Conservation (phyloP, 2,113 vertebrate genomes). For the Dromas ardeola region DNA sequence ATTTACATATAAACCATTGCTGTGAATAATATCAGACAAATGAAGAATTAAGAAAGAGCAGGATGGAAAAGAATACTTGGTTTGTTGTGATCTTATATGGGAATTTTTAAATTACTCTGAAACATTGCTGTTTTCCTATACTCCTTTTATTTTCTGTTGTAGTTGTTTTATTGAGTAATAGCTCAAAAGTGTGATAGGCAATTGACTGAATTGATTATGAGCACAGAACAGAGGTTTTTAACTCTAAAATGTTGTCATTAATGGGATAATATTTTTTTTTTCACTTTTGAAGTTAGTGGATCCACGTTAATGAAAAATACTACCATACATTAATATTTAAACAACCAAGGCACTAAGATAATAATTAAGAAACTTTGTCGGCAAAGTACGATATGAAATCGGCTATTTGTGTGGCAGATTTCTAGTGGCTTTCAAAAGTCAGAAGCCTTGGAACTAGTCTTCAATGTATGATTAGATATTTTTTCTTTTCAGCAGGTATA, state of each 20-base stretch:
- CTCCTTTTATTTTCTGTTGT: background rate
- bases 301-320: background rate
- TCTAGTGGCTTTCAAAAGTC: background rate
- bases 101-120: slow-evolving; percentile 51
- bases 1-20: slow-evolving; percentile 55
- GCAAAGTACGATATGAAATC: background rate
- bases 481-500: background rate
- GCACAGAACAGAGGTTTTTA: background rate
- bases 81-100: slow-evolving; percentile 10
- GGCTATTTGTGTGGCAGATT: background rate
- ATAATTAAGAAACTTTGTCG: background rate
- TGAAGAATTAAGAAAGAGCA: slow-evolving; percentile 31
- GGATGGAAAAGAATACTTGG: background rate
- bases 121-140: background rate
- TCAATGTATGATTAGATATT: background rate
- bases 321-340: background rate
- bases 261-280: background rate
- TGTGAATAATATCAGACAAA: slow-evolving; percentile 1
- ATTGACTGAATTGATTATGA: slow-evolving; percentile 5
- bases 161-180: background rate
- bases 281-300: background rate
- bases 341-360: background rate
- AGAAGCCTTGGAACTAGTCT: background rate
- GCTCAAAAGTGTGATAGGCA: background rate
- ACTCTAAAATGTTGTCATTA: background rate